phyloP scores from a whole-genome alignment of 2,797 vertebrate genomes.

The Scomberomorus guttatus region DNA sequence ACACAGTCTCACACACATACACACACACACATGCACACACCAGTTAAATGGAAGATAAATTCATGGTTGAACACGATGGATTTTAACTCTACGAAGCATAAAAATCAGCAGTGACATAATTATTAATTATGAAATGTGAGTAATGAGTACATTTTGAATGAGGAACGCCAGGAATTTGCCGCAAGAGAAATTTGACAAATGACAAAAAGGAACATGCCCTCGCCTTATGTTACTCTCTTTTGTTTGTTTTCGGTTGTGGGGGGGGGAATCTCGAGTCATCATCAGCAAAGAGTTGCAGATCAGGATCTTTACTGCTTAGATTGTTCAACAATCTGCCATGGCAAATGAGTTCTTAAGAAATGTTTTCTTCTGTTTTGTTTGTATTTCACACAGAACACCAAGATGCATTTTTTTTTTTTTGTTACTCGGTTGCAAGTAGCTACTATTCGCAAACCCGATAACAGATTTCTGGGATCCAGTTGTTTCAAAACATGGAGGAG shows the following conservation, averaged over 20 bases:
- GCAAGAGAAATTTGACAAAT: constrained; percentile 78
- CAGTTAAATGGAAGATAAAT: constrained; percentile 64
- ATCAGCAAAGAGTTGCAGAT: constrained; percentile 51
- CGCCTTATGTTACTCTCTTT: constrained; percentile 79
- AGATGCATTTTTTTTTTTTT: constrained; percentile 32
- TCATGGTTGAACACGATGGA: constrained; percentile 72
- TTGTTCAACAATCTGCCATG: constrained; percentile 57
- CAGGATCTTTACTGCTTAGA: constrained; percentile 52
- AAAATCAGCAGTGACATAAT: constrained; percentile 73
- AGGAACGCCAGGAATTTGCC: constrained; percentile 71
- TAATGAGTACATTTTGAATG: constrained; percentile 66
- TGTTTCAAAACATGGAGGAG: constrained; percentile 65
- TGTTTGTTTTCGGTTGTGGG: constrained; percentile 45
- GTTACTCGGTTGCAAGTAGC: constrained; percentile 39
- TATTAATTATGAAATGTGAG: constrained; percentile 69
- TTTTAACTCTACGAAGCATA: constrained; percentile 74
- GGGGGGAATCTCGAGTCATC: constrained; percentile 27
- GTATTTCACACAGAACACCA: constrained; percentile 28
- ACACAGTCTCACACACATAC: constrained; percentile 33
- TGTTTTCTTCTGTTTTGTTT: constrained; percentile 28
- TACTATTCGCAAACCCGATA: constrained; percentile 36
- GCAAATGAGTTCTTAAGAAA: constrained; percentile 23
- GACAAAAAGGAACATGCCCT: constrained; percentile 75
- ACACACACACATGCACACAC: constrained; percentile 59
- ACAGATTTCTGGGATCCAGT: constrained; percentile 50